Percentiles rank a stretch among this genome's conserved stretches.
These are phyloP conservation scores for Apteryx owenii DNA, from an alignment of 2,113 vertebrate species.

Conservation along the genomic window DNA sequence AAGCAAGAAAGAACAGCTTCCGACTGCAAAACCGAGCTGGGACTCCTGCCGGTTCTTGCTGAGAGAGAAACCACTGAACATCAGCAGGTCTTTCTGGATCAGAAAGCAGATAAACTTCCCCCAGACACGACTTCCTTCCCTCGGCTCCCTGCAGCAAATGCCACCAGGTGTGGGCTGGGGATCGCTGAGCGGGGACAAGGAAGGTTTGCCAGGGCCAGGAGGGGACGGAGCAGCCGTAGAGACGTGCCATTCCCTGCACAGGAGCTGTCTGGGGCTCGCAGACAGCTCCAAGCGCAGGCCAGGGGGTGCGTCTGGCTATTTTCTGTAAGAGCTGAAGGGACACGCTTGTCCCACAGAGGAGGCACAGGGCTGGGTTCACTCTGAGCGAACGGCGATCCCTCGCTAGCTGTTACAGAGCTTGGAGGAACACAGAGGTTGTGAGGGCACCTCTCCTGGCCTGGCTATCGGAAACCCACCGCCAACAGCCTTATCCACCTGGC, in stretches of 20 bases:
- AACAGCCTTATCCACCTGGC: accelerated
- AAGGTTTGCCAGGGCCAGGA: not conserved
- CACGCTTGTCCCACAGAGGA: not conserved
- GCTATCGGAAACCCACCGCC: not conserved
- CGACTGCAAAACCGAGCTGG: not conserved
- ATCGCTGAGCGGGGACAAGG: not conserved
- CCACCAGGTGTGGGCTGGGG: not conserved
- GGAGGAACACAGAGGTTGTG: not conserved
- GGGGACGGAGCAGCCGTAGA: accelerated
- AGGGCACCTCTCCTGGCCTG: accelerated
- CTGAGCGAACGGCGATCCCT: not conserved
- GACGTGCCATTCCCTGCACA: accelerated
- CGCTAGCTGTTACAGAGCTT: not conserved
- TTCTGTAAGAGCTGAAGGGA: not conserved
- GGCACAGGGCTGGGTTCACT: not conserved
- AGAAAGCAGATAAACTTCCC: not conserved
- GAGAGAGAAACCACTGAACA: not conserved
- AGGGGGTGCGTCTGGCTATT: not conserved
- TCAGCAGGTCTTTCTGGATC: constrained; percentile 29
- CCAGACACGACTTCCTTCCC: not conserved
- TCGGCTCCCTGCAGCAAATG: not conserved
- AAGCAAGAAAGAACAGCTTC: not conserved
- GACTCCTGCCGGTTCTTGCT: not conserved
- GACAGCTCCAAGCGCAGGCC: not conserved
- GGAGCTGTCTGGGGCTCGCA: not conserved